Base-by-base conservation (phyloP, 1,140 invertebrate genomes). In the Drosophila mayri region DNA sequence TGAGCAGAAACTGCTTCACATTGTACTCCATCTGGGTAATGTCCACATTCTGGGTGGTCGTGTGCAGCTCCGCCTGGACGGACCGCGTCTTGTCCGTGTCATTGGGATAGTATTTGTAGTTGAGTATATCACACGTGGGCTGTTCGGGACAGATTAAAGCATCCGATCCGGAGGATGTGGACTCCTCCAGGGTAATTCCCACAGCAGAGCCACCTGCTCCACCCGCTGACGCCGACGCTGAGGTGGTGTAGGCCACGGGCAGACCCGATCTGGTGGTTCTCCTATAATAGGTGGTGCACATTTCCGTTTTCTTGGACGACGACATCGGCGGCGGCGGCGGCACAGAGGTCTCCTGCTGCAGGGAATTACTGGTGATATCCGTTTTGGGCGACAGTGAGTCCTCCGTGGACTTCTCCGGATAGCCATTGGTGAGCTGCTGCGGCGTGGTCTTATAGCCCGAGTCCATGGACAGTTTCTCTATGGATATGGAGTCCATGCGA, bases 21-120 rank as follows among this genome's bases (percentile, higher is more conserved):
- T 95, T 95, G 81, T 94, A 94, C 76, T 95, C 94, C 94, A 95
- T 95, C 76, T 94, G 93, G 18, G 94, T 94, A 54, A 95, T 93
- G 83, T 95, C 94, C 57, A 93, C 90, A 20, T 81, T 81, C 35
- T 92, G 82, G 3, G 88, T 92, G 54, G 91, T 92, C 16, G 87
- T 92, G 25, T 92, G 91, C 57, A 92, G 76, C 68, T 92, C 91
- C 38, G 91, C 85, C 52, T 91, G 84, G n/a, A 91, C 77, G 49
- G 91, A 79, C 16, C 80, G 71, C 50, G 77, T 91, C 59, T 92
- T 92, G 62, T 92, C 91, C 74, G 85, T 90, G 22, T 92, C 91
- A 66, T 88, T 92, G 37, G 91, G 91, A 73, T 92, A 92, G 67
- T 92, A 92, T 57, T 92, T 92, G 44, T 92, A 92, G 80, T 92